Evolutionary conservation across 2,888 invertebrate species (phyloP).

Genomic region (Trichopoda pennipes): DNA sequence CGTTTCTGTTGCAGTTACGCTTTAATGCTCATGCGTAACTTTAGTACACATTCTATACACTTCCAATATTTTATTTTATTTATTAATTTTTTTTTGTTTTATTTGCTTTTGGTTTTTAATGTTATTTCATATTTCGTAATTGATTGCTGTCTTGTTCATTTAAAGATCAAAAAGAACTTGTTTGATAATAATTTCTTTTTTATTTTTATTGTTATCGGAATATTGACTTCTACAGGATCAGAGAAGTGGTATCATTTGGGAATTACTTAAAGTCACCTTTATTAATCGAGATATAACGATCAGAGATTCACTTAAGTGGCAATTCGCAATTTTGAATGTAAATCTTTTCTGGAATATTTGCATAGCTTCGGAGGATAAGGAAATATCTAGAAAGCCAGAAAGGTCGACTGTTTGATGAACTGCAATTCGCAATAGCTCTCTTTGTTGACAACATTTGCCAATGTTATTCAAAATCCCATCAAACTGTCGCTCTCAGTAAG

Average conservation of each 20-base stretch:
- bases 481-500: too few species aligned
- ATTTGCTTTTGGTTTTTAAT: slow-evolving; percentile 21
- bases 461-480: too few species aligned
- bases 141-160: slow-evolving; percentile 59
- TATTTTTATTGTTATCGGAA: slow-evolving; percentile 33
- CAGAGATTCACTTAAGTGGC: too few species aligned
- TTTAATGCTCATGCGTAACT: slow-evolving; percentile 66
- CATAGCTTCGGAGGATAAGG: too few species aligned
- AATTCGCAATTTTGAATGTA: too few species aligned
- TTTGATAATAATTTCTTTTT: slow-evolving; percentile 37
- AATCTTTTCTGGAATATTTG: too few species aligned
- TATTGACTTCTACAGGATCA: slow-evolving; percentile 9
- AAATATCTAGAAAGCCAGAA: too few species aligned
- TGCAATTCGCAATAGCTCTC: too few species aligned
- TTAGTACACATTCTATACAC: slow-evolving; percentile 17
- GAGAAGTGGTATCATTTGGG: slow-evolving; percentile 12
- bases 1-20: slow-evolving; percentile 59
- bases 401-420: too few species aligned
- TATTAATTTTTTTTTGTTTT: slow-evolving; percentile 29
- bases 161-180: slow-evolving; percentile 60
- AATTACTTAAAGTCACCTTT: neutral
- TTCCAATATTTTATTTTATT: neutral
- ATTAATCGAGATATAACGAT: too few species aligned
- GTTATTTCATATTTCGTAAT: slow-evolving; percentile 44
- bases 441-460: too few species aligned